Evolutionary conservation across 2,797 vertebrate species (phyloP).

Genomic region (Gobionotothen gibberifrons): DNA sequence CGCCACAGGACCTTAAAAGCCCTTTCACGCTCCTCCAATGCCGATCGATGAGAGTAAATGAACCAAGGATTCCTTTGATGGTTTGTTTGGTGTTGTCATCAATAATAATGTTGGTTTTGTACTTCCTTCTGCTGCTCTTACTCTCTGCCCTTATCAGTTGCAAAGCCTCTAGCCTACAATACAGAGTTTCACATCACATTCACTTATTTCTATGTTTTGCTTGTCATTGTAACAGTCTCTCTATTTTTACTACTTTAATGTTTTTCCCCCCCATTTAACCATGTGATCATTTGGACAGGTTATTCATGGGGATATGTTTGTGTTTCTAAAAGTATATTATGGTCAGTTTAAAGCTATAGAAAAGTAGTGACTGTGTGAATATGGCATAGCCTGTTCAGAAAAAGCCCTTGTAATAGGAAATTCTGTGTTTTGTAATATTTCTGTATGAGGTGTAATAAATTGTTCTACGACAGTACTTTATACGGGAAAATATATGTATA

Average conservation of each 20-base stretch:
- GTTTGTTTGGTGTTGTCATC: slow-evolving; percentile 66
- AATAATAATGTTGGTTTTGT: slow-evolving; percentile 63
- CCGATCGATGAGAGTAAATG: slow-evolving; percentile 71
- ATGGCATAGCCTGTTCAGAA: slow-evolving; percentile 72
- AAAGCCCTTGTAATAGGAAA: slow-evolving; percentile 72
- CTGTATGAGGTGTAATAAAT: slow-evolving; percentile 88
- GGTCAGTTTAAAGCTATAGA: slow-evolving; percentile 75
- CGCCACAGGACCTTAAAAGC: slow-evolving; percentile 64
- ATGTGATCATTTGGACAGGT: slow-evolving; percentile 46
- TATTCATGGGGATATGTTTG: slow-evolving; percentile 55
- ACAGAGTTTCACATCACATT: slow-evolving; percentile 18
- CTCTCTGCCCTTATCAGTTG: slow-evolving; percentile 13
- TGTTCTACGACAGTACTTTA: slow-evolving; percentile 85
- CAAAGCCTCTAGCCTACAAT: slow-evolving; percentile 17
- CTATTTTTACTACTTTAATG: slow-evolving; percentile 4
- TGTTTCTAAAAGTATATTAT: slow-evolving; percentile 68
- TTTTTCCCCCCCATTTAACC: slow-evolving; percentile 31
- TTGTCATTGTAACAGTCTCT: slow-evolving; percentile 1
- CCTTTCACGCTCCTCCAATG: slow-evolving; percentile 62
- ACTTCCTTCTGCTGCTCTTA: slow-evolving; percentile 10
- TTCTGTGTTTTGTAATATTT: slow-evolving; percentile 85
- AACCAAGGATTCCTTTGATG: slow-evolving; percentile 68
- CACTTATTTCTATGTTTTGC: not conserved
- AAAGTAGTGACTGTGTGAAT: slow-evolving; percentile 78
- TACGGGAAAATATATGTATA: slow-evolving; percentile 84